These are phyloP conservation scores for Eptesicus fuscus DNA, from an alignment of 2,113 vertebrate species.

Conservation along the genomic window DNA sequence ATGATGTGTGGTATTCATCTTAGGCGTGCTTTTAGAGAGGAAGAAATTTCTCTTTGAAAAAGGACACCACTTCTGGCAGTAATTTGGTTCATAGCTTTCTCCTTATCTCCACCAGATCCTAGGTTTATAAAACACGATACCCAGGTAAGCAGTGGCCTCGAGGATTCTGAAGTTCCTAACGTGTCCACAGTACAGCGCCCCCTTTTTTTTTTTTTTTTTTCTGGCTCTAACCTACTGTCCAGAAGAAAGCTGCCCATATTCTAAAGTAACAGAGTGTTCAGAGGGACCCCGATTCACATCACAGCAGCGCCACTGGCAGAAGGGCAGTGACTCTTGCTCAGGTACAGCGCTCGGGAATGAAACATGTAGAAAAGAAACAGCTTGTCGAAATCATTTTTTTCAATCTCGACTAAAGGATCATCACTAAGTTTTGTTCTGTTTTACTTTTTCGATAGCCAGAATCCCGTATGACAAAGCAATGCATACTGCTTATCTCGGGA, in stretches of 20 bases:
- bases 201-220: background rate
- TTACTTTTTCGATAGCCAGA: background rate
- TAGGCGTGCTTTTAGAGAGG: background rate
- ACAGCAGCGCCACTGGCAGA: background rate
- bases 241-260: background rate
- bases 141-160: background rate
- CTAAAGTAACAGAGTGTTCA: background rate
- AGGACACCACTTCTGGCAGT: background rate
- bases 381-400: background rate
- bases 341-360: background rate
- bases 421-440: background rate
- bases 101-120: background rate
- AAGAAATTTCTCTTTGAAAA: background rate
- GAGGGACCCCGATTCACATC: background rate
- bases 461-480: background rate
- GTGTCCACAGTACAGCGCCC: background rate
- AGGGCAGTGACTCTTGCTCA: background rate
- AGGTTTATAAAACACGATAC: background rate
- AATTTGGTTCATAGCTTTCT: background rate
- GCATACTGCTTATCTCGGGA: background rate
- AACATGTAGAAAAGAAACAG: background rate
- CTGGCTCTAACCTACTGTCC: background rate
- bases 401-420: background rate
- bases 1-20: background rate
- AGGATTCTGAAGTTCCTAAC: slow-evolving; percentile 5